Evolutionary conservation across 1,140 invertebrate species (phyloP).

Genomic region (Euwallacea fornicatus): DNA sequence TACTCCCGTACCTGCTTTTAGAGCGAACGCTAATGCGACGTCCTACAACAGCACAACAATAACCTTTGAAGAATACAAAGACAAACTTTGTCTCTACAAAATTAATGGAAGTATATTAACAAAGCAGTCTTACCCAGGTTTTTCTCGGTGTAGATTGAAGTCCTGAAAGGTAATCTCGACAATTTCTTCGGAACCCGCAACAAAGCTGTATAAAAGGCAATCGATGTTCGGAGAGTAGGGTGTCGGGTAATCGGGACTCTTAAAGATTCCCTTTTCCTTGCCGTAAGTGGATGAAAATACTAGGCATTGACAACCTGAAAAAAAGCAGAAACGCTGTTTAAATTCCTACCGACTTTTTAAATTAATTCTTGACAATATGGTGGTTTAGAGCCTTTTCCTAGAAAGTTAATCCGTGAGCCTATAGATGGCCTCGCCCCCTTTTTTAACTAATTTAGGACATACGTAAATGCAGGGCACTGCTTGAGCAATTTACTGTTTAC

Average conservation of each 20-base stretch:
- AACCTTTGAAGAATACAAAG: too few species aligned
- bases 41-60: too few species aligned
- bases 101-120: background rate
- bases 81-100: too few species aligned
- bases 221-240: conserved; percentile 73
- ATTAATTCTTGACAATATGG: too few species aligned
- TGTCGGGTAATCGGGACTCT: conserved; percentile 78
- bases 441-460: too few species aligned
- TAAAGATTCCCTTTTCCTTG: conserved; percentile 77
- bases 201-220: conserved; percentile 85
- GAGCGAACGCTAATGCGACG: background rate
- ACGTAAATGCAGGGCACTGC: too few species aligned
- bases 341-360: background rate
- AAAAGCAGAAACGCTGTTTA: conserved; percentile 37
- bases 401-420: too few species aligned
- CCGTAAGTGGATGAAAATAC: conserved; percentile 77
- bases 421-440: too few species aligned
- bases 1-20: background rate
- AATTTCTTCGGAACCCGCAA: conserved; percentile 74
- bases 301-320: conserved; percentile 79
- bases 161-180: conserved; percentile 79
- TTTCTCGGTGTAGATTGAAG: conserved; percentile 70
- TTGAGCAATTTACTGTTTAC: too few species aligned
- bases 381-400: too few species aligned
- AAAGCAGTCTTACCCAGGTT: conserved; percentile 61